Evolutionary conservation across 2,888 invertebrate species (phyloP).

Genomic region (Helicoverpa assulta): DNA sequence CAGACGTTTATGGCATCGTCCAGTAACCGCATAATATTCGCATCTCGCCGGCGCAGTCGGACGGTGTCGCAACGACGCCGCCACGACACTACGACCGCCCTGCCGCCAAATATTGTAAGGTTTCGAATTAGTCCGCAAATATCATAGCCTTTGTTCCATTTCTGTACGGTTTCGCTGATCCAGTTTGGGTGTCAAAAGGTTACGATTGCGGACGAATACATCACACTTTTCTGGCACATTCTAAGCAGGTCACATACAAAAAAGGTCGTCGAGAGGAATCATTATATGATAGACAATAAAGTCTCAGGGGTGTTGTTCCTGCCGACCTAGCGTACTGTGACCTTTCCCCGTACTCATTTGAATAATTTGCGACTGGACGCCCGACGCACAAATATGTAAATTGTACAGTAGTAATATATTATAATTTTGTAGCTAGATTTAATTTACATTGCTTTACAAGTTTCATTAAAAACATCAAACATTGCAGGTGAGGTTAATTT

Average conservation of each 20-base stretch:
- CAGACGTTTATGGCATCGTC: conserved; percentile 68
- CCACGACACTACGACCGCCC: conserved; percentile 48
- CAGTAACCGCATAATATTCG: conserved; percentile 80
- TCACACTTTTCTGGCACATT: conserved; percentile 34
- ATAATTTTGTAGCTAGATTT: conserved; percentile 43
- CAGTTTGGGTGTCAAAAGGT: conserved; percentile 54
- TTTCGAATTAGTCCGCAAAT: conserved; percentile 43
- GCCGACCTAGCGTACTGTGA: conserved; percentile 55
- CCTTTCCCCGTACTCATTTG: conserved; percentile 67
- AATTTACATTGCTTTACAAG: conserved; percentile 41
- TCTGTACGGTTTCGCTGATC: conserved; percentile 58
- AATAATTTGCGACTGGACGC: conserved; percentile 55
- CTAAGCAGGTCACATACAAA: conserved; percentile 45
- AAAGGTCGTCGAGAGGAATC: conserved; percentile 65
- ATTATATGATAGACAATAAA: conserved; percentile 78
- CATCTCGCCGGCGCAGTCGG: conserved; percentile 56
- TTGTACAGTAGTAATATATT: conserved; percentile 20
- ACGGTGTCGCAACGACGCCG: conserved; percentile 41
- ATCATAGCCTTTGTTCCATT: conserved; percentile 36
- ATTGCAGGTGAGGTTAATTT: conserved; percentile 27
- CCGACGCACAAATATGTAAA: conserved; percentile 22
- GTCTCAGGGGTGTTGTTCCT: conserved; percentile 65
- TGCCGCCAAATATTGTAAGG: conserved; percentile 49
- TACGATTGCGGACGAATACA: conserved; percentile 25
- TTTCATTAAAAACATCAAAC: conserved; percentile 45